phyloP scores from a whole-genome alignment of 2,888 invertebrate species.

The Cordilura impudica region DNA sequence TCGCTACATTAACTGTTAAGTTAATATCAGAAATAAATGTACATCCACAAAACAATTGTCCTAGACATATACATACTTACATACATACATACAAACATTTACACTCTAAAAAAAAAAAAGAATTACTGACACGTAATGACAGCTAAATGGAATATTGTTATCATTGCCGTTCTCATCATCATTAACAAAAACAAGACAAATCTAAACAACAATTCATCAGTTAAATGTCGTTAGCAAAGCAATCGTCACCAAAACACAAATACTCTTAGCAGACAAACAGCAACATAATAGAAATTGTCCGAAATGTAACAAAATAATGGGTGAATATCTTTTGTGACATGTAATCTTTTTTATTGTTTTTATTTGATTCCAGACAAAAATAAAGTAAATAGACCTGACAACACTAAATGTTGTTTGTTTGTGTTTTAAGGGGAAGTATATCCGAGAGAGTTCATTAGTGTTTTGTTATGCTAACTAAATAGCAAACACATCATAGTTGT shows the following conservation, averaged over 20 bases:
- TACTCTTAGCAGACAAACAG: constrained; percentile 7
- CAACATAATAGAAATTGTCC: not conserved
- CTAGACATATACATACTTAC: not conserved
- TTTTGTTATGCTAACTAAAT: not conserved
- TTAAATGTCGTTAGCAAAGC: constrained; percentile 50
- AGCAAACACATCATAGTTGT: not conserved
- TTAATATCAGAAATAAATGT: not conserved
- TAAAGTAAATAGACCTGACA: not conserved
- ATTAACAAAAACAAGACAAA: constrained; percentile 36
- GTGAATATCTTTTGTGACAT: not conserved
- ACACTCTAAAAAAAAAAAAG: not conserved
- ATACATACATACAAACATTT: not conserved
- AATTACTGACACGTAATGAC: constrained; percentile 49
- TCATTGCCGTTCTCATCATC: constrained; percentile 19
- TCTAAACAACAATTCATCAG: constrained; percentile 41
- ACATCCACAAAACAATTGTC: not conserved
- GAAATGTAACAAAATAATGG: constrained; percentile 17
- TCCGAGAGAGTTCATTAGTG: constrained; percentile 30
- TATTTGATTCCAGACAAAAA: constrained; percentile 17
- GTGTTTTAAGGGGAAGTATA: not conserved
- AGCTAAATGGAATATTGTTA: constrained; percentile 39
- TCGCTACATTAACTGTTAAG: not conserved
- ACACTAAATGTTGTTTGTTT: not conserved
- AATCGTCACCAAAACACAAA: constrained; percentile 10
- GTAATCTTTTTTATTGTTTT: constrained; percentile 32